phyloP scores from a whole-genome alignment of 2,797 vertebrate species.

The Bradypus variegatus region DNA sequence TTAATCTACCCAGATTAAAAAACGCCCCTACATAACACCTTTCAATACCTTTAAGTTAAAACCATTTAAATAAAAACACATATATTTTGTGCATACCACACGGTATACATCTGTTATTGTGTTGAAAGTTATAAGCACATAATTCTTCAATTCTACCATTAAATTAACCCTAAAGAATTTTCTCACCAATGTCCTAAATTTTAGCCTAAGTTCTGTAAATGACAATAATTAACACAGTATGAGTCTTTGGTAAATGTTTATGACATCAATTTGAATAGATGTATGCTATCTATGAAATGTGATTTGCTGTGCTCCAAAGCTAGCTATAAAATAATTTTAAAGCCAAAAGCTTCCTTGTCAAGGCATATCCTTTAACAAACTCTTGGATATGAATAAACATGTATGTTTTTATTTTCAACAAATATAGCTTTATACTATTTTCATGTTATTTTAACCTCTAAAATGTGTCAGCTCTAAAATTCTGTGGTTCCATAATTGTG shows the following conservation, averaged over 20 bases:
- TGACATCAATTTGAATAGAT: slow-evolving; percentile 37
- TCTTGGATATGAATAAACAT: slow-evolving; percentile 7
- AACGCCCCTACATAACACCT: not conserved
- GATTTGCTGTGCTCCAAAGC: not conserved
- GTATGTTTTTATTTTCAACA: slow-evolving; percentile 8
- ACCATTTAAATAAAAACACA: slow-evolving; percentile 32
- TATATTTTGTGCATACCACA: not conserved
- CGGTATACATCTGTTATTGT: not conserved
- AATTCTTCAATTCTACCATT: slow-evolving; percentile 6
- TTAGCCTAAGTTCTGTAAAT: slow-evolving; percentile 2
- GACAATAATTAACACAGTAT: not conserved
- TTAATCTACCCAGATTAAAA: slow-evolving; percentile 17
- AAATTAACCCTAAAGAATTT: slow-evolving; percentile 14
- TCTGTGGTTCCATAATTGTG: not conserved
- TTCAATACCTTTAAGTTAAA: not conserved
- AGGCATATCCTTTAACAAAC: not conserved
- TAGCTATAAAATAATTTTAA: slow-evolving; percentile 31
- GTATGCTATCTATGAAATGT: slow-evolving; percentile 9
- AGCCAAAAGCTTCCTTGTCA: not conserved
- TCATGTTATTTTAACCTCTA: not conserved
- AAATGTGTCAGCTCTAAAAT: not conserved
- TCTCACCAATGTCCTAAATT: slow-evolving; percentile 16
- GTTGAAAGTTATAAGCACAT: slow-evolving; percentile 33
- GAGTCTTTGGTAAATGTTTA: slow-evolving; percentile 26
- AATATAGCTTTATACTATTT: not conserved